These are phyloP conservation scores for Acromyrmex echinatior DNA, from an alignment of 1,140 invertebrate genomes.

Conservation along the genomic window DNA sequence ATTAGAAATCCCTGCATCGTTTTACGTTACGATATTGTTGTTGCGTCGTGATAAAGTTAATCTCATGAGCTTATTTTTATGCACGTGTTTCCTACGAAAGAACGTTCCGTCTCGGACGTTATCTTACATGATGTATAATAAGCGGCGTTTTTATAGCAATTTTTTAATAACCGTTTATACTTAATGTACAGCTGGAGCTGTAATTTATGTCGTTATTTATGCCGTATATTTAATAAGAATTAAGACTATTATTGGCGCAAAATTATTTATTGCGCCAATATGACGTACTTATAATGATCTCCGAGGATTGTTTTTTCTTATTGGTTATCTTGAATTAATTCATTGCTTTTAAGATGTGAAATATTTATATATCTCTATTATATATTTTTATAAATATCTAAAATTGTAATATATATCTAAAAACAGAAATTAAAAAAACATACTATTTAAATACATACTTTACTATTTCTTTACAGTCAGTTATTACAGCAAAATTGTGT, in stretches of 20 bases:
- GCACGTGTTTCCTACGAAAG: background rate
- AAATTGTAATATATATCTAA: background rate
- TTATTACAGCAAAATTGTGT: too few relatives aligned
- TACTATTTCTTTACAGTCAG: too few relatives aligned
- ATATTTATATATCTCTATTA: too few relatives aligned
- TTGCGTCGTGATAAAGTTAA: background rate
- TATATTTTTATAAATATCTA: background rate
- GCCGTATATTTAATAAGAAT: background rate
- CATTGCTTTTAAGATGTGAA: background rate
- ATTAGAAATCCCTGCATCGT: background rate
- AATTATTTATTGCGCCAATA: background rate
- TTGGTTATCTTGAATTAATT: background rate
- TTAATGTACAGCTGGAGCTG: background rate
- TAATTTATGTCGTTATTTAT: background rate
- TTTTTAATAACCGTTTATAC: conserved; percentile 3
- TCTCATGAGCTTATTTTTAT: background rate
- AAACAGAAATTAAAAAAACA: background rate
- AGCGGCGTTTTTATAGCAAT: background rate
- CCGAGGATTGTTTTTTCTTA: background rate
- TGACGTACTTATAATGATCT: background rate
- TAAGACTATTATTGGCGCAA: background rate
- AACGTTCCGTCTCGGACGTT: background rate
- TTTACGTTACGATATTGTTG: background rate
- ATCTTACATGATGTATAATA: background rate
- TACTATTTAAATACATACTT: too few relatives aligned